phyloP scores from a whole-genome alignment of 1,140 invertebrate species.

The Nymphalis io region DNA sequence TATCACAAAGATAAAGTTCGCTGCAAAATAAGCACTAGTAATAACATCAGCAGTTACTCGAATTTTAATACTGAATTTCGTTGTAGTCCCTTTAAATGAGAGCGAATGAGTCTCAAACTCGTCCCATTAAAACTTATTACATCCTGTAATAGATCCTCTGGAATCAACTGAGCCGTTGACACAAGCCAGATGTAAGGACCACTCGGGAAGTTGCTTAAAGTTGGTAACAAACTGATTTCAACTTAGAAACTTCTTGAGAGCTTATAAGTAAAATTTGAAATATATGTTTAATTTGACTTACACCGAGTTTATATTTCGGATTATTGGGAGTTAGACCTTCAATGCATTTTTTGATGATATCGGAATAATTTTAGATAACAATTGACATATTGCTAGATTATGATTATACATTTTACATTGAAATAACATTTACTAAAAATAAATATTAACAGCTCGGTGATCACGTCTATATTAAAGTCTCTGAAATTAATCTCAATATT shows the following conservation, averaged over 20 bases:
- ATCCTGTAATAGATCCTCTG: constrained; percentile 35
- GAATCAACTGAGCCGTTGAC: constrained; percentile 34
- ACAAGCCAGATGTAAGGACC: constrained; percentile 33
- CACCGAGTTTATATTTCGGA: neutral
- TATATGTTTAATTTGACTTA: neutral
- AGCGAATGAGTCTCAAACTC: constrained; percentile 33
- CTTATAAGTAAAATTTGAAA: constrained; percentile 16
- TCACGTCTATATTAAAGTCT: constrained; percentile 1
- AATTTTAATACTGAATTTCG: constrained; percentile 24
- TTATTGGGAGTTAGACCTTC: no score
- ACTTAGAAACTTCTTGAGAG: constrained; percentile 19
- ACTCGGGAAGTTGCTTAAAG: constrained; percentile 28
- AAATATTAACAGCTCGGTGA: constrained; percentile 5
- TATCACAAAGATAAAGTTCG: neutral
- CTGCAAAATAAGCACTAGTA: neutral
- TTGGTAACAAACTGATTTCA: constrained; percentile 32
- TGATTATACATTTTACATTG: neutral
- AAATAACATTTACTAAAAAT: neutral
- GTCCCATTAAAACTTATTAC: constrained; percentile 35
- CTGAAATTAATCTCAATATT: constrained; percentile 10
- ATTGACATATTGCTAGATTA: neutral
- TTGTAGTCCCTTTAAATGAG: constrained; percentile 25
- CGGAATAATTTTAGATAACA: neutral
- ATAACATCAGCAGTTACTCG: constrained; percentile 7
- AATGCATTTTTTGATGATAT: neutral